Percentiles rank a stretch among this genome's conserved stretches.
Conservation (phyloP, 2,113 vertebrate genomes). For the Tachycineta bicolor region DNA sequence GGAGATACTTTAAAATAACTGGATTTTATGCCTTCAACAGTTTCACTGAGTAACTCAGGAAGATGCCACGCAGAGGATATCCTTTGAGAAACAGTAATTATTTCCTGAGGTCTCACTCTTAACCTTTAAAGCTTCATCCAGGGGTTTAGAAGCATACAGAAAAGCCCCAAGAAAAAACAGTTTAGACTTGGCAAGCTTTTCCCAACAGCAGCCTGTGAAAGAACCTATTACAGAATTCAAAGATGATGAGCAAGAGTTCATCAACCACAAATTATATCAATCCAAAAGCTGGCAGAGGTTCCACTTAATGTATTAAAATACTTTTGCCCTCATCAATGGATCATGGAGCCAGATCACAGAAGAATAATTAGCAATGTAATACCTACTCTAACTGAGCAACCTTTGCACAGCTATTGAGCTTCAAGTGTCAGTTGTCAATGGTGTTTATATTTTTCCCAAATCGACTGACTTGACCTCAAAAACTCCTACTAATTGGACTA, state of each 20-base stretch:
- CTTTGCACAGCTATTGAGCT: background rate
- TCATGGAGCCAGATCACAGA: background rate
- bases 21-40: background rate
- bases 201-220: background rate
- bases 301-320: constrained; percentile 22
- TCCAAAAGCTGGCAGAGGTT: constrained; percentile 20
- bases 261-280: constrained; percentile 15
- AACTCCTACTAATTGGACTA: background rate
- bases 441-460: background rate
- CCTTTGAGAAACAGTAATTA: background rate
- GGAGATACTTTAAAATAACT: background rate
- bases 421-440: background rate
- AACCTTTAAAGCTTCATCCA: background rate
- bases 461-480: background rate
- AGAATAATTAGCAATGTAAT: background rate
- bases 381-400: background rate
- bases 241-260: constrained; percentile 27
- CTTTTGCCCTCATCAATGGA: background rate
- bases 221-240: constrained; percentile 5
- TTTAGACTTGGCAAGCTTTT: constrained; percentile 13
- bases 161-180: background rate
- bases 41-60: background rate
- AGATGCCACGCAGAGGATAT: background rate
- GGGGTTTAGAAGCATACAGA: background rate
- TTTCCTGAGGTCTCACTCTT: background rate